Conservation (phyloP, 2,888 invertebrate genomes). For the Scotopteryx bipunctaria region DNA sequence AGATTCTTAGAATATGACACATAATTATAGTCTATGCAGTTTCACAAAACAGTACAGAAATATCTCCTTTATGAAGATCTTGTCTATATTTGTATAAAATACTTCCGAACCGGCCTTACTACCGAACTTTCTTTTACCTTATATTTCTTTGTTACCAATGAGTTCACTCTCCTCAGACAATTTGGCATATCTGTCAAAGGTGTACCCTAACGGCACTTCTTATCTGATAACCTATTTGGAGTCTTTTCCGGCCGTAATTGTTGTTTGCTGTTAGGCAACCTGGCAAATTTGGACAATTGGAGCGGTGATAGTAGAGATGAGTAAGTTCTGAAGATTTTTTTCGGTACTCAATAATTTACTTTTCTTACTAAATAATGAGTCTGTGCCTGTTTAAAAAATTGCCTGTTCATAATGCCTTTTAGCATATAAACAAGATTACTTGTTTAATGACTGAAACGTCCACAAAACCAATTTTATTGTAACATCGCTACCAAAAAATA, state of each 20-base stretch:
- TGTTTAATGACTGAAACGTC: no score
- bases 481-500: no score
- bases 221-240: conserved; percentile 61
- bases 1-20: conserved; percentile 33
- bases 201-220: conserved; percentile 52
- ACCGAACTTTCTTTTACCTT: conserved; percentile 15
- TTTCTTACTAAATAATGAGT: neutral
- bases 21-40: conserved; percentile 11
- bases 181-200: conserved; percentile 53
- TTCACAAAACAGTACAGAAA: neutral
- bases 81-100: no score
- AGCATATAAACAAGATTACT: no score
- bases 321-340: conserved; percentile 39
- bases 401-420: no score
- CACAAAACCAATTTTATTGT: no score
- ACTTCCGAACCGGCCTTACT: neutral
- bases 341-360: neutral
- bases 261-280: conserved; percentile 46
- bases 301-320: conserved; percentile 56
- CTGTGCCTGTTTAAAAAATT: no score
- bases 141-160: conserved; percentile 24
- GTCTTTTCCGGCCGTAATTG: conserved; percentile 62
- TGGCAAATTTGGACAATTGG: conserved; percentile 63
- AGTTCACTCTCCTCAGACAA: conserved; percentile 39
- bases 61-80: neutral